A percentile compares a stretch with the other conserved stretches of the same genome.
These are phyloP conservation scores for Sphinx pinastri DNA, from an alignment of 2,888 invertebrate genomes.

Conservation along the genomic window DNA sequence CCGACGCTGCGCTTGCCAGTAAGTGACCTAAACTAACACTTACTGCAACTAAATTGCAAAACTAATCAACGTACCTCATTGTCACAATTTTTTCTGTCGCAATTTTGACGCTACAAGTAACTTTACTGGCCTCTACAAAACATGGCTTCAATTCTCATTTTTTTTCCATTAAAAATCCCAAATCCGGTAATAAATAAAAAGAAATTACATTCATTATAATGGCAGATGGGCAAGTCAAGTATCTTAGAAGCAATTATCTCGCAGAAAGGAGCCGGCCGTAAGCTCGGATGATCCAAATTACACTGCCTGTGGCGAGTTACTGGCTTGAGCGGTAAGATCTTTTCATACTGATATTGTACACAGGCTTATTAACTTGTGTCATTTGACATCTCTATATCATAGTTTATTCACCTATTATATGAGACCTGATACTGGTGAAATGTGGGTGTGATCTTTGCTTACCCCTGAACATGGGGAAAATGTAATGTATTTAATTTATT, in stretches of 20 bases:
- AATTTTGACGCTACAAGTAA: no score
- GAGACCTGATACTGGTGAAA: neutral
- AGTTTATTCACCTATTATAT: neutral
- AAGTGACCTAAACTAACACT: no score
- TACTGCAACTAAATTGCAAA: no score
- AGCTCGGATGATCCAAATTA: constrained; percentile 21
- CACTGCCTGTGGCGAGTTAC: constrained; percentile 6
- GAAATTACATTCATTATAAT: constrained; percentile 20
- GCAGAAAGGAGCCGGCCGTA: constrained; percentile 9
- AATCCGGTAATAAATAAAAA: neutral
- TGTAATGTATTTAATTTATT: no score
- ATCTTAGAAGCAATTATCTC: constrained; percentile 23
- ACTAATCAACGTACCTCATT: neutral
- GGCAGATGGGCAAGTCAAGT: constrained; percentile 19
- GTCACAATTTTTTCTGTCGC: no score
- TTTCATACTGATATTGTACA: neutral
- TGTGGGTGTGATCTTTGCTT: no score
- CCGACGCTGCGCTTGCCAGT: no score
- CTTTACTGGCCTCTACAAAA: neutral
- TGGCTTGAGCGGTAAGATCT: neutral
- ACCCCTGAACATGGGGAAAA: no score
- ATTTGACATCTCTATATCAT: neutral
- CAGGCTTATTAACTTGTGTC: neutral
- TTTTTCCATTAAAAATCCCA: neutral
- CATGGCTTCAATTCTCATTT: neutral